A percentile compares a stretch with the other conserved stretches of the same genome.
Conservation (phyloP, 2,113 vertebrate genomes). For the Tyto alba region DNA sequence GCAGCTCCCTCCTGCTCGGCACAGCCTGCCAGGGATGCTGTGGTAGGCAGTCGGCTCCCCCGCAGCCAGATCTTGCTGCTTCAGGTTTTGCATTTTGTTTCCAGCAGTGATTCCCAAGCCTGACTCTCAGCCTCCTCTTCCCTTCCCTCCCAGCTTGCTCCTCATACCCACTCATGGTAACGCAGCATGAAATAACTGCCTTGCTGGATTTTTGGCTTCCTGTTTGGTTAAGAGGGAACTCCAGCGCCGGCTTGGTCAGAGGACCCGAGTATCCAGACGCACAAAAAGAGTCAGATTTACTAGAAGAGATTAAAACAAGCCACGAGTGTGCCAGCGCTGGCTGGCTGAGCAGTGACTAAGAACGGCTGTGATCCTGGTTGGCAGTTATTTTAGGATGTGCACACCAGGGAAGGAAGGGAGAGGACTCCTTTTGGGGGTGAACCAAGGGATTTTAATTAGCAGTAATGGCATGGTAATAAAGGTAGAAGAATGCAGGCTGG, state of each 20-base stretch:
- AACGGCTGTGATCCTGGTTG: not conserved
- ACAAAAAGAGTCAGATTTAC: not conserved
- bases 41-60: accelerated
- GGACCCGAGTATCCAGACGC: not conserved
- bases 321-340: accelerated
- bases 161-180: not conserved
- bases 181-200: not conserved
- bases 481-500: not conserved
- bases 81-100: accelerated
- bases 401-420: not conserved
- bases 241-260: accelerated
- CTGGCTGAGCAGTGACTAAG: not conserved
- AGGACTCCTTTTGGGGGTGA: not conserved
- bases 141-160: not conserved
- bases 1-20: not conserved
- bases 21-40: not conserved
- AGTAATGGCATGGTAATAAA: not conserved
- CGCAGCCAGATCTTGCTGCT: not conserved
- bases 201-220: not conserved
- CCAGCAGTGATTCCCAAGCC: not conserved
- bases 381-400: not conserved
- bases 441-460: not conserved
- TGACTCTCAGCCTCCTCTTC: not conserved
- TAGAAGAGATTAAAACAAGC: not conserved
- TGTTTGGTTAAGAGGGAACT: not conserved